phyloP scores from a whole-genome alignment of 2,113 vertebrate species.

The Salminus brasiliensis region DNA sequence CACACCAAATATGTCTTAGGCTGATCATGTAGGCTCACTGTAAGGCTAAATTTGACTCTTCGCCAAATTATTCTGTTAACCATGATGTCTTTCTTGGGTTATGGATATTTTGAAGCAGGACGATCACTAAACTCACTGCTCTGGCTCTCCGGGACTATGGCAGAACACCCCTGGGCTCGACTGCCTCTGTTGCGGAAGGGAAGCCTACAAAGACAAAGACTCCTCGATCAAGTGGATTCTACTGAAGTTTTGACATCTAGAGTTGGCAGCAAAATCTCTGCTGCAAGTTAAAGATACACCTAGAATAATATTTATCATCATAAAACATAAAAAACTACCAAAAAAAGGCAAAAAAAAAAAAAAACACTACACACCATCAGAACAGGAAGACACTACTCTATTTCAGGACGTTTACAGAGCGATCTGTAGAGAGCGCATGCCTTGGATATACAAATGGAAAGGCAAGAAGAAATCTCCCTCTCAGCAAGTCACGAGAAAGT shows the following conservation, averaged over 20 bases:
- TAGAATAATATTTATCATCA: no score
- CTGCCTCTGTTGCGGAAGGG: background rate
- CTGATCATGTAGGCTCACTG: no score
- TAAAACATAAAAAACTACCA: no score
- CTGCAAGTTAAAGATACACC: slow-evolving; percentile 14
- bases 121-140: no score
- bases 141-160: background rate
- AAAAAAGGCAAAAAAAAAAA: no score
- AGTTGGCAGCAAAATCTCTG: background rate
- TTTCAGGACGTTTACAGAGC: background rate
- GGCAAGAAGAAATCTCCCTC: slow-evolving; percentile 10
- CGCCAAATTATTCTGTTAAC: no score
- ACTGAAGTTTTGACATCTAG: background rate
- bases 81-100: no score
- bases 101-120: no score
- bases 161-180: background rate
- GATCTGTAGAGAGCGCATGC: slow-evolving; percentile 8
- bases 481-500: background rate
- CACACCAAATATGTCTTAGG: no score
- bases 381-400: slow-evolving; percentile 53
- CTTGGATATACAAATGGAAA: background rate
- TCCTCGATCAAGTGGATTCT: background rate
- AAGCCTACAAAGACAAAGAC: slow-evolving; percentile 6
- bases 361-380: slow-evolving; percentile 19
- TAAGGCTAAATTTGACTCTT: no score